Evolutionary conservation across 2,888 invertebrate genomes (phyloP), one percentile per base, ranked within the genome.

Genomic region (Neoitamus cyanurus): DNA sequence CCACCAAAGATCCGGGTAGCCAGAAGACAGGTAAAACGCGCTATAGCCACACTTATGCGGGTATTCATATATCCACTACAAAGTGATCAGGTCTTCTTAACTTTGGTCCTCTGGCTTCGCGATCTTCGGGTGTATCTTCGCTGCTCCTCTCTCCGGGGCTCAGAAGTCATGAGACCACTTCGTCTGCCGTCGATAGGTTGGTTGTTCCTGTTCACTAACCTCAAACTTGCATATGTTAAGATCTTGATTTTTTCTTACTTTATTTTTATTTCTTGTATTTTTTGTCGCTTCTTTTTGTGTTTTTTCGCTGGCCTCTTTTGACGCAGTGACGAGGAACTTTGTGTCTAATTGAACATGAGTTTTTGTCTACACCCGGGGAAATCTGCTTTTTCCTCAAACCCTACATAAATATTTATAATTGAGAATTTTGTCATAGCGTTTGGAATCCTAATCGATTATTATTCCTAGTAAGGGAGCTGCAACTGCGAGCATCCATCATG

Each of bases 121-220:
- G 82, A 82, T 82, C 82, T 82, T 37, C 37, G 31, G 13, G 48
- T 80, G n/a, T 31, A 31, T n/a, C 37, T 58, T 58, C 20, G 58
- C 25, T n/a, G 28, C 77, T 30, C 25, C 37, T 73, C 73, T 73
- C 36, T 73, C 36, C 15, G 30, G n/a, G 15, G 42, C 70, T 48
- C 48, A 58, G 78, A 48, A 58, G 78, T 78, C 78, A 34, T 78
- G 78, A 78, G 58, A 48, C 46, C 48, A 48, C 78, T 31, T 46
- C 25, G 78, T 82, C 82, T 82, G 37, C 28, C 48, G 69, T 25
- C 69, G 28, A 48, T 58, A 20, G 34, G 37, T 34, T 11, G 80
- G 34, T 69, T 82, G 82, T 82, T 82, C 82, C 82, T 82, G 82
- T 82, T 82, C 82, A 82, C 82, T 82, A 82, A 82, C 82, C 82